A percentile compares a stretch with the other conserved stretches of the same genome.
Conservation (phyloP, 1,140 invertebrate species). For the Bombus confusus region DNA sequence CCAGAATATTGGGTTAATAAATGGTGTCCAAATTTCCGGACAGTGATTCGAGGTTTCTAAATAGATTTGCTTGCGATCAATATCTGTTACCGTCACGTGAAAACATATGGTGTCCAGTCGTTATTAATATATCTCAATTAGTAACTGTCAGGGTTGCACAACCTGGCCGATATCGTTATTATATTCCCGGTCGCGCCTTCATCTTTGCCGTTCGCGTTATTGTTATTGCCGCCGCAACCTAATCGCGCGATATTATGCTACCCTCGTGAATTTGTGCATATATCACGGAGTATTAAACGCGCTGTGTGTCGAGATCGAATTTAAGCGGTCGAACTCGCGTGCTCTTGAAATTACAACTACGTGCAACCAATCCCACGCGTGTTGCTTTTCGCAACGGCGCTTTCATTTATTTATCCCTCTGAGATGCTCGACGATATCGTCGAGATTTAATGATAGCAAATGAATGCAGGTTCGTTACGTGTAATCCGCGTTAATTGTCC, state of each 20-base stretch:
- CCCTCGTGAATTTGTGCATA: background rate
- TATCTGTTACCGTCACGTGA: background rate
- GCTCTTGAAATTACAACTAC: background rate
- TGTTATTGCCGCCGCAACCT: constrained; percentile 27
- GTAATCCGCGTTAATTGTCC: background rate
- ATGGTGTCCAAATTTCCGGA: background rate
- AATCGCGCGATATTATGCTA: constrained; percentile 34
- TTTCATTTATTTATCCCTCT: background rate
- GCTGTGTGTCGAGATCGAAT: background rate
- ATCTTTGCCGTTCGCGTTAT: constrained; percentile 32
- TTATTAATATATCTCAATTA: constrained; percentile 35
- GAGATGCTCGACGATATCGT: background rate
- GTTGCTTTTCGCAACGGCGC: too few relatives aligned
- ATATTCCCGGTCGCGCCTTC: constrained; percentile 13
- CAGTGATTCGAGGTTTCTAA: constrained; percentile 3
- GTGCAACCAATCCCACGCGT: background rate
- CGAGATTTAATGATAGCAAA: too few relatives aligned
- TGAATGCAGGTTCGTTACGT: background rate
- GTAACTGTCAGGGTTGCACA: constrained; percentile 24
- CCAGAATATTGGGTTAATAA: constrained; percentile 1
- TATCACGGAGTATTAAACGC: constrained; percentile 30
- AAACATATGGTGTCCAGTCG: background rate
- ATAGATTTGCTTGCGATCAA: constrained; percentile 17
- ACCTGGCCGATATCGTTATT: constrained; percentile 21
- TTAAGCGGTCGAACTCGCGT: background rate